Percentiles rank a stretch among this genome's conserved stretches.
Evolutionary conservation across 2,888 invertebrate genomes (phyloP).

Genomic region (Steinernema hermaphroditum): DNA sequence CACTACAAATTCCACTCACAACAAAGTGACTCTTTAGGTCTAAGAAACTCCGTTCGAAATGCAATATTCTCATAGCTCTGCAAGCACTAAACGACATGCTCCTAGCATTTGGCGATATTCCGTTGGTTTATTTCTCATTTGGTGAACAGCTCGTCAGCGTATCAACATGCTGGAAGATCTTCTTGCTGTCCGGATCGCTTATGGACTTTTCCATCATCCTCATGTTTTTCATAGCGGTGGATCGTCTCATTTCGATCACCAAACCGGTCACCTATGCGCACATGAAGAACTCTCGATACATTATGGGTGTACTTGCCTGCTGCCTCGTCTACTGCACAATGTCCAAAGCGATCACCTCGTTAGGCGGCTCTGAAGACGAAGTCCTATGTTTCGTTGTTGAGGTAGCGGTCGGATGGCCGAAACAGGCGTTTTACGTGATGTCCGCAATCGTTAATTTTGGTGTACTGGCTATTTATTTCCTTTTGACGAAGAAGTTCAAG

Average conservation of each 20-base stretch:
- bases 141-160: background rate
- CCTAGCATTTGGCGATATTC: background rate
- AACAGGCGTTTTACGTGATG: background rate
- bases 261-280: background rate
- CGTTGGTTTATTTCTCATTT: background rate
- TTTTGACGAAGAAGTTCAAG: background rate
- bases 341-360: background rate
- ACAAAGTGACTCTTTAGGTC: background rate
- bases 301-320: background rate
- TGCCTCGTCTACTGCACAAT: background rate
- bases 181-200: background rate
- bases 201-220: background rate
- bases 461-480: background rate
- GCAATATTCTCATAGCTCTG: background rate
- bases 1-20: no score
- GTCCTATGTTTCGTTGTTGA: background rate
- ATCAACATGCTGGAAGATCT: background rate
- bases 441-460: background rate
- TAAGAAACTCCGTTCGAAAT: background rate
- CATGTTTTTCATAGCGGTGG: background rate
- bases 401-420: background rate
- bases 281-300: background rate
- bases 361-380: background rate
- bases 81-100: background rate
- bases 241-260: background rate